phyloP scores from a whole-genome alignment of 2,888 invertebrate genomes.

The Digitonthophagus gazella region DNA sequence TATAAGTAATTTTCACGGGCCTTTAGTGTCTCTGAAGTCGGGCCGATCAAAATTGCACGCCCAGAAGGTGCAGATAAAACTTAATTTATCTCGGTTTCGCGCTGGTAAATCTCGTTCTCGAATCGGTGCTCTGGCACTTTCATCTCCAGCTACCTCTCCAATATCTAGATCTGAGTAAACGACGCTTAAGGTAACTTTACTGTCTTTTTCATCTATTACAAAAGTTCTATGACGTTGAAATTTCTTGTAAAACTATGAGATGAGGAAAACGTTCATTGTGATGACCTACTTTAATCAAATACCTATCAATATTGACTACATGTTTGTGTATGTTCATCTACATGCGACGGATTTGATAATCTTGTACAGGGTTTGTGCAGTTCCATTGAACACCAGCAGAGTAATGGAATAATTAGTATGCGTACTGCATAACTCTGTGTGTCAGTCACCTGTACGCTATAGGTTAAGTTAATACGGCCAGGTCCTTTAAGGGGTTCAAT shows the following conservation, averaged over 20 bases:
- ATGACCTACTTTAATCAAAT: not conserved
- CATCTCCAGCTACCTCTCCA: not conserved
- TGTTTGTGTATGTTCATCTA: too few species aligned
- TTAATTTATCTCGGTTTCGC: conserved; percentile 18
- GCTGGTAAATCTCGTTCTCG: not conserved
- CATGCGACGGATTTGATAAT: too few species aligned
- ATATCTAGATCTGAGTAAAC: not conserved
- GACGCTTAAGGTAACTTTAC: not conserved
- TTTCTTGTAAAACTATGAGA: not conserved
- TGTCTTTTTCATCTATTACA: not conserved
- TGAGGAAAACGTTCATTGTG: too few species aligned
- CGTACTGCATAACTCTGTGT: not conserved
- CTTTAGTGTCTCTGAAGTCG: conserved; percentile 16
- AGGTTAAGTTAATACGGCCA: not conserved
- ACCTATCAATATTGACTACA: too few species aligned
- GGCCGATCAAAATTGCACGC: conserved; percentile 19
- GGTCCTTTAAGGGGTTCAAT: not conserved
- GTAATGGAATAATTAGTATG: not conserved
- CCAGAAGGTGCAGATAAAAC: conserved; percentile 15
- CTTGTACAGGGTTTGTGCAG: not conserved
- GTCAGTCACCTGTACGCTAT: not conserved
- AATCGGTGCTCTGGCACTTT: not conserved
- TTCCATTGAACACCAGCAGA: not conserved
- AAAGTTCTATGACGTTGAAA: not conserved
- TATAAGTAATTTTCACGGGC: conserved; percentile 25